Evolutionary conservation across 2,113 vertebrate species (phyloP), one percentile per base, ranked within the genome.

Genomic region (Paralichthys olivaceus): DNA sequence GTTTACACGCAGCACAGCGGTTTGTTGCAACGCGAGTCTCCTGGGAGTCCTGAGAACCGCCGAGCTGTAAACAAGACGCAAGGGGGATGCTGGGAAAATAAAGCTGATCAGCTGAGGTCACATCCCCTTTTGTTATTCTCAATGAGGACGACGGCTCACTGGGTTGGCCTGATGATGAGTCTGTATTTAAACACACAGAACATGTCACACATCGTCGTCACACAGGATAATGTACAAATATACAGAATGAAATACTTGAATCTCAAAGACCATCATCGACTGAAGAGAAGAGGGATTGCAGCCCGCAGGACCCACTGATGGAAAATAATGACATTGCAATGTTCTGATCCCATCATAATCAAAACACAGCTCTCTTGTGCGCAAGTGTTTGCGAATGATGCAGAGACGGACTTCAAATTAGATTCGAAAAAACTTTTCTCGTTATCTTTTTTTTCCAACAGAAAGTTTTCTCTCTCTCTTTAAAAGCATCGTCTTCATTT

Each of bases 1-100:
- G 89, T 90, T 91, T 88, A 91, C 84, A 90, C 32, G 75, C 62
- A 40, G 74, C 72, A 54, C 81, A 1, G 69, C 20, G 29, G 47
- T 75, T 75, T 81, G 75, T 37, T 84, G 80, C 77, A 81, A 73
- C 51, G 40, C 0, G 69, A 84, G 70, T 67, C 85, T 64, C 68
- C 69, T 83, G 89, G 78, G 87, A 85, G 77, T 67, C 69, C 69
- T 82, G 89, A 80, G 87, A 84, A 78, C 60, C 49, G 64, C 72
- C 45, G 13, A 68, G 61, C 22, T 8, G 79, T 81, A 82, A 85
- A 87, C 83, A 87, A 70, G 63, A 58, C 34, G 51, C 53, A 61
- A 23, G 11, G 65, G 60, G 65, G 54, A 80, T 78, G 59, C 62
- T 79, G 72, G 72, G 75, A 85, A 86, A 84, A 80, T 60, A 79